A percentile compares a stretch with the other conserved stretches of the same genome.
Evolutionary conservation across 1,140 invertebrate genomes (phyloP).

Genomic region (Vanessa tameamea): DNA sequence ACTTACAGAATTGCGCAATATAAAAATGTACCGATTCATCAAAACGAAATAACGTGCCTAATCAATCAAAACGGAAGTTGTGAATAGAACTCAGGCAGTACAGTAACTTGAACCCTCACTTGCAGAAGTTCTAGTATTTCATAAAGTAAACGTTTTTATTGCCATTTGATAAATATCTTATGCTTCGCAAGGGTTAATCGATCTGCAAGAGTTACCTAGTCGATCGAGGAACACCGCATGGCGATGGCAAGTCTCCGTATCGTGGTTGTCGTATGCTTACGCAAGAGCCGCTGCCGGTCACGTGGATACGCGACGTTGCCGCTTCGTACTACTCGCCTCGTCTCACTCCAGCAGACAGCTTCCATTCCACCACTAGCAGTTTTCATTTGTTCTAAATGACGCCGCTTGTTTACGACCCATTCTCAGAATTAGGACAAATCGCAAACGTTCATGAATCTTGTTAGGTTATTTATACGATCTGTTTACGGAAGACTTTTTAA

Average conservation of each 20-base stretch:
- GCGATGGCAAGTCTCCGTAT: constrained; percentile 39
- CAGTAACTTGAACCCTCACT: background rate
- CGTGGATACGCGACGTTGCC: constrained; percentile 75
- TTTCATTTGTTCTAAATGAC: constrained; percentile 77
- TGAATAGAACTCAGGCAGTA: background rate
- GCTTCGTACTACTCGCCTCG: constrained; percentile 49
- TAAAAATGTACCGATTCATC: constrained; percentile 13
- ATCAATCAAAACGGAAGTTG: constrained; percentile 1
- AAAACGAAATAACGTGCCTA: background rate
- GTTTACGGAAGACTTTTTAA: constrained; percentile 47
- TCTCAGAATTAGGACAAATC: constrained; percentile 67
- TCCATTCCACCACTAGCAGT: constrained; percentile 67
- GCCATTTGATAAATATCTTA: too few species aligned
- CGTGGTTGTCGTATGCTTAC: constrained; percentile 76
- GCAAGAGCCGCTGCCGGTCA: constrained; percentile 74
- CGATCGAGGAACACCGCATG: constrained; percentile 46
- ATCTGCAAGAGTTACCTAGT: constrained; percentile 42
- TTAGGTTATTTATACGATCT: constrained; percentile 35
- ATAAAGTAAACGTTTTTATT: too few species aligned
- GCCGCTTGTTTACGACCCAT: constrained; percentile 70
- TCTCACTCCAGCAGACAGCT: constrained; percentile 65
- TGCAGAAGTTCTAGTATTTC: too few species aligned
- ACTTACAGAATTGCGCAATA: constrained; percentile 13
- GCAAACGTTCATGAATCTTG: constrained; percentile 45
- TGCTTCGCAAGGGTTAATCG: constrained; percentile 39